Base-by-base conservation (phyloP, 1,140 invertebrate species). In the Drosophila neocordata region DNA sequence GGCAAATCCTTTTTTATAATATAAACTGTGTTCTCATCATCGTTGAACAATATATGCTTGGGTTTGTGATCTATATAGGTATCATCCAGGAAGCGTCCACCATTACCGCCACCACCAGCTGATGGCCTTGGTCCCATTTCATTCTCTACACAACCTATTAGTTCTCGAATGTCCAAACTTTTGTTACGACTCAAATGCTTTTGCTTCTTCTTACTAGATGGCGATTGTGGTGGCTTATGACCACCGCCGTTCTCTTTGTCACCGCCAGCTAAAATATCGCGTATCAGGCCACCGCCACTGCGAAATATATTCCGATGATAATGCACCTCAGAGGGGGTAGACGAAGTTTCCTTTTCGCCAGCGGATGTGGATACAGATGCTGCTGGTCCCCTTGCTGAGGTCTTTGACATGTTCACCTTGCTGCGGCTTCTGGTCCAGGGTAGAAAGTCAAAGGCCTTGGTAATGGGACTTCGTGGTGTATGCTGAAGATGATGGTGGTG, bases 391-490 rank as follows among this genome's bases (percentile, higher is more conserved):
- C 13, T 15, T 27, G 53, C 8, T 22, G 15, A 71, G 31, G 34
- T 52, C 71, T 74, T 74, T 44, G 70, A 48, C 61, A 52, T 58
- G 53, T 73, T 73, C 13, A 69, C 71, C 41, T 79, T 88, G 77
- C 61, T 89, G 64, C 77, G 77, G 65, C 77, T 88, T 34, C 77
- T 37, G 12, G 88, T 22, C 90, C 90, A 91, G 44, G 90, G 88
- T 13, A 91, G 67, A 8, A 91, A 91, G 57, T 91, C 90, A 58
- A 91, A 91, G 56, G 90, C 90, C 65, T 91, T 91, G 48, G 89
- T 91, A 7, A 91, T 91, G 71, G 90, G 89, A 66, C 90, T 91
- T 15, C 82, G 82, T 13, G 82, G 64, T 11, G 37, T 67, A 58
- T 11, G 37, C 59, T 62, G 53, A 20, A 31, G 69, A 18, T 38